These are phyloP conservation scores for Rhincodon typus DNA, from an alignment of 2,797 vertebrate species.

Conservation along the genomic window DNA sequence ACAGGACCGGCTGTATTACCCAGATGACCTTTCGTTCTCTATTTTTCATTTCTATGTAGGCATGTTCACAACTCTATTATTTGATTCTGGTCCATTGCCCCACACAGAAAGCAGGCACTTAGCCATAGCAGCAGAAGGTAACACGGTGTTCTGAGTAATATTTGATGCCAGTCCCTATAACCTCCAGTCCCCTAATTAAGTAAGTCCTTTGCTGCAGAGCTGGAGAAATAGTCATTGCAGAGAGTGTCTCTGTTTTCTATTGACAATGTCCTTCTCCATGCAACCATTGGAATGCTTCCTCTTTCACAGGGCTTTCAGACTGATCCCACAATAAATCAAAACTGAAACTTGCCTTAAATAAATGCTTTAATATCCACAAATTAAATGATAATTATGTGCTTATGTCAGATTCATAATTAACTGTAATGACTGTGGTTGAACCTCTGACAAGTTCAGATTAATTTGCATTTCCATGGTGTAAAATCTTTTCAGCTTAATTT, in stretches of 20 bases:
- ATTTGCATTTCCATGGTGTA: neutral
- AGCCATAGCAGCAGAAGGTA: neutral
- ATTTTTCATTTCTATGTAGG: neutral
- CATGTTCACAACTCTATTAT: neutral
- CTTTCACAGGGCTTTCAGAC: neutral
- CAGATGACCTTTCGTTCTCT: neutral
- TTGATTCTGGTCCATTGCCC: neutral
- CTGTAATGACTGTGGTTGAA: conserved; percentile 3
- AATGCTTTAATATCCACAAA: conserved; percentile 20
- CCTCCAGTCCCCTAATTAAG: neutral
- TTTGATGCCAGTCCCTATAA: neutral
- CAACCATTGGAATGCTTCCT: no score
- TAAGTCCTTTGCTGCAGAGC: neutral
- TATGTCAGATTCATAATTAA: conserved; percentile 29
- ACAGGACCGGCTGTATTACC: neutral
- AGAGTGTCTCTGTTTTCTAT: neutral
- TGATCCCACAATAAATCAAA: neutral
- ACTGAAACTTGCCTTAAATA: conserved; percentile 10
- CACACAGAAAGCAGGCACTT: neutral
- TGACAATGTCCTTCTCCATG: no score
- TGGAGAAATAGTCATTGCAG: neutral
- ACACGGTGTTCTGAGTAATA: neutral
- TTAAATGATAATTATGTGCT: neutral
- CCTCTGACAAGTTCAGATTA: conserved; percentile 14
- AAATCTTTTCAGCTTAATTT: conserved; percentile 3